phyloP scores from a whole-genome alignment of 2,888 invertebrate species.

The Temnothorax unifasciatus region DNA sequence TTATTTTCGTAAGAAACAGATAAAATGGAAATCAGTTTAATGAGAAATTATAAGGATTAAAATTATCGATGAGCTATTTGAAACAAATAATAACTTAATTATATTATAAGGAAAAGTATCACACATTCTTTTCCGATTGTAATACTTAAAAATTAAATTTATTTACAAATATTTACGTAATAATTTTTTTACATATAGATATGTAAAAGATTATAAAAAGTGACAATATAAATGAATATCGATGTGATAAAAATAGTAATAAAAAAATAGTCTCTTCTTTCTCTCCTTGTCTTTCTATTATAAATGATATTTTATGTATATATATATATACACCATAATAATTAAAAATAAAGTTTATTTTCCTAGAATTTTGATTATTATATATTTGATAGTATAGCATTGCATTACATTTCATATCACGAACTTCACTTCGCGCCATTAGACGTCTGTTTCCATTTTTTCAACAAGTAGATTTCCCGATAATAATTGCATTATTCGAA shows the following conservation, averaged over 20 bases:
- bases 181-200: neutral
- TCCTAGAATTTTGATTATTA: neutral
- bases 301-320: neutral
- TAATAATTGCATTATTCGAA: slow-evolving; percentile 41
- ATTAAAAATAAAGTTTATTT: slow-evolving; percentile 7
- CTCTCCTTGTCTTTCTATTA: neutral
- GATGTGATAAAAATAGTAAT: neutral
- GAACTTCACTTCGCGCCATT: slow-evolving; percentile 26
- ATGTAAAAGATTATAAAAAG: neutral
- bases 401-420: neutral
- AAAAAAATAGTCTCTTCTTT: neutral
- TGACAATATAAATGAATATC: neutral
- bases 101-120: neutral
- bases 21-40: neutral
- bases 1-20: neutral
- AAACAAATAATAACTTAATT: neutral
- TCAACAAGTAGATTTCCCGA: slow-evolving; percentile 28
- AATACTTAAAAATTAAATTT: neutral
- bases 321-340: neutral
- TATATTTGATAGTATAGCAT: neutral
- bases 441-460: slow-evolving; percentile 41
- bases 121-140: neutral
- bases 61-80: neutral
- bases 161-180: neutral
- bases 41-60: neutral